A percentile compares a stretch with the other conserved stretches of the same genome.
These are phyloP conservation scores for Apis cerana DNA, from an alignment of 1,140 invertebrate genomes.

Conservation along the genomic window DNA sequence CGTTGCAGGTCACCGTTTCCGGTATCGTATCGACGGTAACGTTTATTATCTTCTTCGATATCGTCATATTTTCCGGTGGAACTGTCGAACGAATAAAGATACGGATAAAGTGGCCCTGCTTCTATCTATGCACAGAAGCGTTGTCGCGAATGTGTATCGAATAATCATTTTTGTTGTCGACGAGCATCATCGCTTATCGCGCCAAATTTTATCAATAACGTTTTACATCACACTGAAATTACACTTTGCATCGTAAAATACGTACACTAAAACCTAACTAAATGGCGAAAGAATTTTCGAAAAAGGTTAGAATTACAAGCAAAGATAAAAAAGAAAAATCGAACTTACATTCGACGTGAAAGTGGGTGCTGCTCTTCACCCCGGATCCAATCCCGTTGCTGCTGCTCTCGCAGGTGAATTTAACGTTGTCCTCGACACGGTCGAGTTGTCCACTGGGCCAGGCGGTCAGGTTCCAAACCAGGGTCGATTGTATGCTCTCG, in stretches of 20 bases:
- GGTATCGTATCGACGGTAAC: conserved; percentile 90
- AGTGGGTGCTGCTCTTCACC: conserved; percentile 90
- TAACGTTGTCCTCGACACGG: conserved; percentile 88
- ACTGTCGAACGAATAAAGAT: conserved; percentile 82
- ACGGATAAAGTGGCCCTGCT: neutral
- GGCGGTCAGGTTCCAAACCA: conserved; percentile 91
- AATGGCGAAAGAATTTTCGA: no score
- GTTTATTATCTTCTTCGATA: conserved; percentile 86
- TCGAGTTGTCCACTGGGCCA: conserved; percentile 91
- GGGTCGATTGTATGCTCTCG: conserved; percentile 91
- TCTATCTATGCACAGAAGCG: neutral
- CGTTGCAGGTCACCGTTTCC: conserved; percentile 88
- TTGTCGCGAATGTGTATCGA: no score
- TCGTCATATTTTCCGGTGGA: conserved; percentile 92
- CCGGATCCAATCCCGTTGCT: conserved; percentile 88
- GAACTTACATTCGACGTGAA: conserved; percentile 93
- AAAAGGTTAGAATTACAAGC: no score
- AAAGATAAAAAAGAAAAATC: neutral
- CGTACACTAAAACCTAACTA: no score
- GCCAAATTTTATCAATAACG: no score
- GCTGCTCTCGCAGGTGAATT: conserved; percentile 92
- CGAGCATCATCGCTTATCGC: no score
- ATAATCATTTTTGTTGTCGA: no score
- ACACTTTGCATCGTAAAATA: no score
- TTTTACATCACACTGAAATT: no score